These are phyloP conservation scores for Timema cristinae DNA, from an alignment of 2,888 invertebrate genomes.

Conservation along the genomic window DNA sequence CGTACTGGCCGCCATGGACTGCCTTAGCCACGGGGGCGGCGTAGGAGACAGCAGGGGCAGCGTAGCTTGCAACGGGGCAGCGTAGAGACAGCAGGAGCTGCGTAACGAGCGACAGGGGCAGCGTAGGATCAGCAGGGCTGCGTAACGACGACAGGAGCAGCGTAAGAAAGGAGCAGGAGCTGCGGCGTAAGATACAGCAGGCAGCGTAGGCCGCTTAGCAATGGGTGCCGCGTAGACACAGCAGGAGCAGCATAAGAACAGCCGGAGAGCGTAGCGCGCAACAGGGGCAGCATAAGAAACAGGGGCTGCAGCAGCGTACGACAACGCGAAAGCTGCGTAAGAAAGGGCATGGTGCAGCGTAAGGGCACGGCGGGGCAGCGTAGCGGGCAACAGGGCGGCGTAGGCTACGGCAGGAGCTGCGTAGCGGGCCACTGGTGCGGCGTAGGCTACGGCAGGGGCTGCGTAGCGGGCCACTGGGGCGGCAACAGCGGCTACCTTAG, in stretches of 20 bases:
- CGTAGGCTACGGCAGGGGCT: constrained; percentile 18
- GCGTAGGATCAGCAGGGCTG: constrained; percentile 18
- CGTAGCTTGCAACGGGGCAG: constrained; percentile 2
- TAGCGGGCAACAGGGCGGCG: constrained; percentile 20
- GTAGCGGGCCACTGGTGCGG: constrained; percentile 18
- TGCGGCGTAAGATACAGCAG: constrained; percentile 3
- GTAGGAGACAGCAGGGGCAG: constrained; percentile 16
- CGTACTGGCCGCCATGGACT: neutral
- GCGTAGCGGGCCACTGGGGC: constrained; percentile 5
- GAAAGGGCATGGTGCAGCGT: neutral
- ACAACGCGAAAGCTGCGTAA: neutral
- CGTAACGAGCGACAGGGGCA: neutral
- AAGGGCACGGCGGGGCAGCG: constrained; percentile 16
- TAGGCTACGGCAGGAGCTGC: constrained; percentile 18
- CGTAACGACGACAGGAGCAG: constrained; percentile 16
- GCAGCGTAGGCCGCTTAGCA: constrained; percentile 18
- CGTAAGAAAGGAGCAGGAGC: neutral
- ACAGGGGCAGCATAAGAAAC: constrained; percentile 21
- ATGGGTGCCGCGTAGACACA: constrained; percentile 21
- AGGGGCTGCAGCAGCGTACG: neutral
- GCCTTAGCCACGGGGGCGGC: constrained; percentile 8
- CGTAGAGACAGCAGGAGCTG: constrained; percentile 17
- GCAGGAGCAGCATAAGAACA: constrained; percentile 22
- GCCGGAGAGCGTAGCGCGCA: constrained; percentile 16
- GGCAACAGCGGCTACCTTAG: constrained; percentile 23